Evolutionary conservation across 2,888 invertebrate species (phyloP).

Genomic region (Acrobasis consociella): DNA sequence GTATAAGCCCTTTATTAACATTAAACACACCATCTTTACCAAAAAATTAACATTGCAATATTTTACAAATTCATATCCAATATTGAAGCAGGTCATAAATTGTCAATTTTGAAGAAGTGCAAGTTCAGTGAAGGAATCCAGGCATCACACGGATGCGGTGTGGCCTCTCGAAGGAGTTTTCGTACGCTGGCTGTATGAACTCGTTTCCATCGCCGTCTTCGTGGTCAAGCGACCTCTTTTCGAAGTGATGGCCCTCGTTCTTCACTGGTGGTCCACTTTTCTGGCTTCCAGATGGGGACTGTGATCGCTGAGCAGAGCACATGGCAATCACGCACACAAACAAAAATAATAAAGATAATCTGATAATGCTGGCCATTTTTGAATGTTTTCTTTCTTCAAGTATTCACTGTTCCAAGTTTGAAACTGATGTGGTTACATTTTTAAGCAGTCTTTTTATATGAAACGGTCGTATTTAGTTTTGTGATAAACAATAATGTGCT

Average conservation of each 20-base stretch:
- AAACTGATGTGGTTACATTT: background rate
- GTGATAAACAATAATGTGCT: constrained; percentile 20
- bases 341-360: constrained; percentile 12
- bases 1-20: background rate
- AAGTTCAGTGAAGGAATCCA: constrained; percentile 56
- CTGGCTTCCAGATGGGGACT: background rate
- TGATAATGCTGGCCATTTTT: constrained; percentile 15
- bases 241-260: constrained; percentile 42
- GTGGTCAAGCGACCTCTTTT: constrained; percentile 56
- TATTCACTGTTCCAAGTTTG: constrained; percentile 9
- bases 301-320: background rate
- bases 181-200: constrained; percentile 41
- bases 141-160: constrained; percentile 63
- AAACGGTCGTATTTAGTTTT: constrained; percentile 28
- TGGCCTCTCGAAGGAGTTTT: constrained; percentile 52
- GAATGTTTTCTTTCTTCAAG: background rate
- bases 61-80: background rate
- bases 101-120: no score
- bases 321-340: constrained; percentile 16
- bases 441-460: constrained; percentile 37
- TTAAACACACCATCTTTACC: background rate
- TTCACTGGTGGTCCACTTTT: background rate
- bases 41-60: background rate
- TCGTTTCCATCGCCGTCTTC: constrained; percentile 46
- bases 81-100: background rate